phyloP scores from a whole-genome alignment of 2,888 invertebrate species.

The Stenoptilia bipunctidactyla region DNA sequence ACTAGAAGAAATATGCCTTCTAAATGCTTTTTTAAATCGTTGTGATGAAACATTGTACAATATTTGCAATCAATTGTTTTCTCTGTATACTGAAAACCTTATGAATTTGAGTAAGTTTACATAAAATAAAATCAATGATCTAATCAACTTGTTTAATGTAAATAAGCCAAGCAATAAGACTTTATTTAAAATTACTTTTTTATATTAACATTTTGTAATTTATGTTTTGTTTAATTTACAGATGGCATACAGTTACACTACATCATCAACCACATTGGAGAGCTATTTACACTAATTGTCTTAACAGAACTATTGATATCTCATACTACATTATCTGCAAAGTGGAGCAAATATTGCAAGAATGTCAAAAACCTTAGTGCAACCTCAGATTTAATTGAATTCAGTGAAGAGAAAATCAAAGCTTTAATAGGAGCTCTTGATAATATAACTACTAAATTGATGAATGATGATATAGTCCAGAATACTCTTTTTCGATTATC shows the following conservation, averaged over 20 bases:
- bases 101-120: constrained; percentile 50
- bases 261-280: constrained; percentile 72
- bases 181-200: neutral
- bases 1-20: constrained; percentile 72
- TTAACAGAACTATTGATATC: constrained; percentile 74
- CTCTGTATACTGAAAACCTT: constrained; percentile 70
- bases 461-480: constrained; percentile 80
- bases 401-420: constrained; percentile 73
- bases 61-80: constrained; percentile 81
- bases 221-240: constrained; percentile 24
- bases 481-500: constrained; percentile 56
- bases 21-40: constrained; percentile 78
- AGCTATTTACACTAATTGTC: constrained; percentile 75
- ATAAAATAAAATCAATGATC: neutral
- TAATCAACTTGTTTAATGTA: too few species aligned
- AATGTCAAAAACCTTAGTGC: constrained; percentile 78
- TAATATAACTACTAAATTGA: constrained; percentile 75
- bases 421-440: constrained; percentile 79
- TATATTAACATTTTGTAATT: constrained; percentile 1
- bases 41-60: constrained; percentile 80
- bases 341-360: constrained; percentile 85
- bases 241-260: constrained; percentile 60
- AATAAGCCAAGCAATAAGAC: too few species aligned
- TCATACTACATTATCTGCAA: constrained; percentile 45
- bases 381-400: constrained; percentile 72